These are phyloP conservation scores for Monarcha castaneiventris DNA, from an alignment of 2,113 vertebrate species.

Conservation along the genomic window DNA sequence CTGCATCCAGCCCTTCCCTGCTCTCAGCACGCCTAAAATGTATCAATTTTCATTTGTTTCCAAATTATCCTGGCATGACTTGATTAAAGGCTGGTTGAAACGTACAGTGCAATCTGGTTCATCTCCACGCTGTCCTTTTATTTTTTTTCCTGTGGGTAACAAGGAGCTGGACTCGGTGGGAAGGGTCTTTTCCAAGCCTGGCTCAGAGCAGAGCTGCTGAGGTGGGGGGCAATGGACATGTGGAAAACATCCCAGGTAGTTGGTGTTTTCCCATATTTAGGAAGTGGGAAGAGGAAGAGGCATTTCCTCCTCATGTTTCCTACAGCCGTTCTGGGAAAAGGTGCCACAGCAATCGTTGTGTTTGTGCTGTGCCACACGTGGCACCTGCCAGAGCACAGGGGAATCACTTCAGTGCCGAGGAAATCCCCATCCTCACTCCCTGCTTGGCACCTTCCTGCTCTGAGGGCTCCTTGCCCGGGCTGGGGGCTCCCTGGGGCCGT, in stretches of 20 bases:
- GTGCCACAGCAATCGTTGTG: not conserved
- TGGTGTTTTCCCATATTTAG: not conserved
- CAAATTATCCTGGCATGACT: not conserved
- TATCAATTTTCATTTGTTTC: slow-evolving; percentile 20
- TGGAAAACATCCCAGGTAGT: not conserved
- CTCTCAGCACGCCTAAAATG: not conserved
- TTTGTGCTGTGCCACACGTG: rapidly evolving
- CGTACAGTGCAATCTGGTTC: not conserved
- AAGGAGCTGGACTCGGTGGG: not conserved
- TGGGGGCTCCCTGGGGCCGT: rapidly evolving
- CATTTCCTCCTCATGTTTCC: not conserved
- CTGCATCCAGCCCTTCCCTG: not conserved
- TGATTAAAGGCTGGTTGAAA: slow-evolving; percentile 4
- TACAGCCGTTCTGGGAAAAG: not conserved
- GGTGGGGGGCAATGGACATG: rapidly evolving
- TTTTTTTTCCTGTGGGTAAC: rapidly evolving
- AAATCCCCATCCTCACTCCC: not conserved
- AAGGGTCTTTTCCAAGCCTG: not conserved
- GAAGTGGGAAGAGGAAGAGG: not conserved
- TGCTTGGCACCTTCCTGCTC: not conserved
- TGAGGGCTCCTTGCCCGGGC: not conserved
- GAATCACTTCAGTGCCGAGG: rapidly evolving
- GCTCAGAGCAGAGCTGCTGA: not conserved
- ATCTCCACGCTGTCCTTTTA: not conserved
- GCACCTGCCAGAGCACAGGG: not conserved